Conservation (phyloP, 2,888 invertebrate genomes). For the Hyposoter didymator region DNA sequence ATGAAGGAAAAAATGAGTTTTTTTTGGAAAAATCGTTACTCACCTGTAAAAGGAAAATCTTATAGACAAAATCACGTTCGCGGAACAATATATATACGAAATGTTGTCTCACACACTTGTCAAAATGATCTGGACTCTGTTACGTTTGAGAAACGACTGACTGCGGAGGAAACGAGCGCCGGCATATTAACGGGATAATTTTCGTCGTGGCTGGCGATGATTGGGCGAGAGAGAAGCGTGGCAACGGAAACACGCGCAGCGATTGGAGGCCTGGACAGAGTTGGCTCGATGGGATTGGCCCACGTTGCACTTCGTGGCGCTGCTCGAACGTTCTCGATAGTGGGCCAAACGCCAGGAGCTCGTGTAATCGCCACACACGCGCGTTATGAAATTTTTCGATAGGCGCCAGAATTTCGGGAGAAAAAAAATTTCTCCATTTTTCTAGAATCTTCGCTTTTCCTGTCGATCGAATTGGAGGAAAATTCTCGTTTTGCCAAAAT, state of each 20-base stretch:
- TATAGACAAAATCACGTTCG: slow-evolving; percentile 32
- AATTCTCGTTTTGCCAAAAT: background rate
- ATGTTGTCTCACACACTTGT: slow-evolving; percentile 57
- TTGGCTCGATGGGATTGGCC: slow-evolving; percentile 88
- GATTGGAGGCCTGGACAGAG: slow-evolving; percentile 86
- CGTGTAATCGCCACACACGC: slow-evolving; percentile 16
- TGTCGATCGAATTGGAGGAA: background rate
- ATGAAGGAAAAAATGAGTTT: background rate
- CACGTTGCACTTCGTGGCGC: slow-evolving; percentile 85
- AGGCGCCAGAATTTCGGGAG: background rate
- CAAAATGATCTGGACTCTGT: slow-evolving; percentile 48
- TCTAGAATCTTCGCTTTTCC: background rate
- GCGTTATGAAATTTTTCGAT: slow-evolving; percentile 43
- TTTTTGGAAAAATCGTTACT: slow-evolving; percentile 26
- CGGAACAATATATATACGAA: slow-evolving; percentile 52
- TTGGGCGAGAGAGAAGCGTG: slow-evolving; percentile 85
- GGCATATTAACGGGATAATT: slow-evolving; percentile 80
- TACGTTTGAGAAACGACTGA: slow-evolving; percentile 79
- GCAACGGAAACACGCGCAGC: slow-evolving; percentile 79
- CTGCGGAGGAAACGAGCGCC: slow-evolving; percentile 74
- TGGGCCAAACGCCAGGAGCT: background rate
- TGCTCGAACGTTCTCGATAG: slow-evolving; percentile 75
- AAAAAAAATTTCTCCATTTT: background rate
- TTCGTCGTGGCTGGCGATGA: slow-evolving; percentile 87
- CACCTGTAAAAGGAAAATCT: slow-evolving; percentile 63